Evolutionary conservation across 2,888 invertebrate species (phyloP), one percentile per base, ranked within the genome.

Genomic region (Euclidia mi): DNA sequence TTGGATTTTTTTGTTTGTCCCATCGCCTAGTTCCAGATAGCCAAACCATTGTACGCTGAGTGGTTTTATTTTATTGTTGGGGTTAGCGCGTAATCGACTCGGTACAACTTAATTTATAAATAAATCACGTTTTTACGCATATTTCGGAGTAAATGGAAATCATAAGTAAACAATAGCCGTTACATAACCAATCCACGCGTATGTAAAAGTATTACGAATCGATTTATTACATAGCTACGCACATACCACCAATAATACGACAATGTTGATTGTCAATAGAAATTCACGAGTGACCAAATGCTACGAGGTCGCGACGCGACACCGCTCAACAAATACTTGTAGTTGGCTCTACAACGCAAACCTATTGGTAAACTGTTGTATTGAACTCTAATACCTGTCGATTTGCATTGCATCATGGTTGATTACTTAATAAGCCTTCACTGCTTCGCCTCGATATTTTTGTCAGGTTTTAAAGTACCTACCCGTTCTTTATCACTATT

Each of bases 351-450:
- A 62, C 70, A 65, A 69, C 61, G 28, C 34, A 43, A 57, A 63
- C 60, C 62, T 65, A 76, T 82, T 81, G 71, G 60, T 69, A 65
- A 76, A 74, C 67, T 60, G 45, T 51, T 48, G 47, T 72, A 66
- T 67, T 74, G 71, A 76, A 76, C 66, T 71, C 63, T 32, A 61
- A 69, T 64, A 62, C 62, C 70, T 59, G 70, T 66, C 60, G 50
- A 80, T 86, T 85, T 80, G 73, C 80, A 80, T 80, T 62, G 58
- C 76, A 60, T 75, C 82, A 86, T 84, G 84, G 85, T 61, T 78
- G 71, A 56, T 70, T 73, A 75, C 66, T 65, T 69, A 70, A 69
- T 43, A 60, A 70, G 56, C 65, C 52, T 51, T 55, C 52, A 47
- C 45, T 43, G 43, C 42, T 47, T 61, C 40, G 56, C 42, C 49